These are phyloP conservation scores for Pachliopta kotzebuea DNA, from an alignment of 2,888 invertebrate genomes.

Conservation along the genomic window DNA sequence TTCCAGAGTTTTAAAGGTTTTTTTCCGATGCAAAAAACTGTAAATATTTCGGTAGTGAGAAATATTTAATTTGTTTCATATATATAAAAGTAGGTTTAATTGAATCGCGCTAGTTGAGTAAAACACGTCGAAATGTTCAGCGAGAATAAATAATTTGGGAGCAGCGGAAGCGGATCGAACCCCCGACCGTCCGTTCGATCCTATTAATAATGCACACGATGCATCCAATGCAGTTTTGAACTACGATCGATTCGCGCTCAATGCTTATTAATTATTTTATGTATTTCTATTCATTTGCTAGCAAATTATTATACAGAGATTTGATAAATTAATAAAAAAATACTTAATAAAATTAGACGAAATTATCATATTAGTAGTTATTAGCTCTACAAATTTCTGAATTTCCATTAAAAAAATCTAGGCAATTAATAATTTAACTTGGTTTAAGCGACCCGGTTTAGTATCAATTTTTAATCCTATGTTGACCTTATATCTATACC, in stretches of 20 bases:
- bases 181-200: constrained; percentile 32
- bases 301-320: constrained; percentile 3
- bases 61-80: neutral
- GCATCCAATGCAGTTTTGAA: constrained; percentile 30
- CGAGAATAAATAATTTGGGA: constrained; percentile 35
- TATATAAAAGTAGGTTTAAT: constrained; percentile 23
- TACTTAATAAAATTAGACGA: no score
- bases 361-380: no score
- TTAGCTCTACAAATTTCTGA: no score
- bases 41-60: neutral
- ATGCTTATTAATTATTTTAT: constrained; percentile 28
- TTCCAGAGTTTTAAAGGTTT: no score
- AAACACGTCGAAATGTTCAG: constrained; percentile 21
- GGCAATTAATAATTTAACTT: no score
- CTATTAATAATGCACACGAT: constrained; percentile 39
- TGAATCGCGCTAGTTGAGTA: constrained; percentile 14
- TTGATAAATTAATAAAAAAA: neutral
- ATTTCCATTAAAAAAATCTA: no score
- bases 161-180: constrained; percentile 23
- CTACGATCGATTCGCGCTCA: constrained; percentile 21
- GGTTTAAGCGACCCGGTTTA: no score
- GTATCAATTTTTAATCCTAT: no score
- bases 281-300: constrained; percentile 21
- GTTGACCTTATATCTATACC: no score
- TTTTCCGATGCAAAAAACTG: no score